Base-by-base conservation (phyloP, 1,140 invertebrate species). In the Agrypnia vestita region DNA sequence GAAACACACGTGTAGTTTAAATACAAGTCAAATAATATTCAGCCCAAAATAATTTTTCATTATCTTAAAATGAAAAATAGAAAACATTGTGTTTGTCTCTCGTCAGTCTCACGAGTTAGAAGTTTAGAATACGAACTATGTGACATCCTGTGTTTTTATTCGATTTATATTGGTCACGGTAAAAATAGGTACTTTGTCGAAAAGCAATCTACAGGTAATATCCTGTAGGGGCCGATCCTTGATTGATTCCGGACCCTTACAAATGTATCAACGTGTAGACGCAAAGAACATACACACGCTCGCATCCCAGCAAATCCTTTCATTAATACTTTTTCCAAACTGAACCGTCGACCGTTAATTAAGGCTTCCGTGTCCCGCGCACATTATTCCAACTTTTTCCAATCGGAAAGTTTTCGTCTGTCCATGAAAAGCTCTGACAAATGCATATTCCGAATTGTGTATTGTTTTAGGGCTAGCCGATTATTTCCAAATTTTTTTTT, bases 291-390 rank as follows among this genome's bases (percentile, higher is more conserved):
- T 12, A 12, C 49, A 15, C 49, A 12, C 1, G 11, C 49, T 12
- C 8, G 11, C 11, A 12, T 15, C 19, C 59, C 59, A 25, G 9
- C 12, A 25, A 12, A 43, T 8, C 59, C 59, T 62, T 62, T 51
- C 11, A 51, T 61, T 61, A 25, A 61, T 49, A 71, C 67, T n/a
- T 49, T 35, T 71, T 71, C 1, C 4, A 49, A 25, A 51, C 44
- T 19, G 67, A n/a, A 49, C n/a, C 13, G 46, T 19, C 46, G 67
- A n/a, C 0, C 8, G 44, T 21, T 71, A 44, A 71, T 51, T 71
- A 71, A 71, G 19, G 67, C 15, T 71, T 51, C 15, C 6, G 46
- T 12, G 6, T 64, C 10, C 35, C 10, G 25, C n/a, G 25, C 61
- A 64, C n/a, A 35, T 43, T 35, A 44, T 19, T 15, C 10, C 25